Conservation (phyloP, 92 coral and sea anemone genomes). For the Ricordea florida region DNA sequence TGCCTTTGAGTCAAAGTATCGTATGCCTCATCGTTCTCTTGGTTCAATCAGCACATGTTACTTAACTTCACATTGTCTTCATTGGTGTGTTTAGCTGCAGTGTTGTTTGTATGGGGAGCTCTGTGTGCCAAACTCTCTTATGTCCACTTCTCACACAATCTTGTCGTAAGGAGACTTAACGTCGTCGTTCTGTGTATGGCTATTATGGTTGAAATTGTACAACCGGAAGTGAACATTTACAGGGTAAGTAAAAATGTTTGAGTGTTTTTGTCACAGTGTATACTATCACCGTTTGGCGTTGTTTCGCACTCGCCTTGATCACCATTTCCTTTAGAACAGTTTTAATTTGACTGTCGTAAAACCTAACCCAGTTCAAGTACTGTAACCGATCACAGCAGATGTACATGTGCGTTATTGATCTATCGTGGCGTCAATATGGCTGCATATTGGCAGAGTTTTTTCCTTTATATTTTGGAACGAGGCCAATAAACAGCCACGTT, state of each 20-base stretch:
- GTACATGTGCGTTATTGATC: too few species aligned
- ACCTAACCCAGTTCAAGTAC: too few species aligned
- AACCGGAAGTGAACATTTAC: slow-evolving; percentile 61
- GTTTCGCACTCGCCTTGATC: too few species aligned
- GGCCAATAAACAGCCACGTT: too few species aligned
- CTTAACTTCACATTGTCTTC: neutral
- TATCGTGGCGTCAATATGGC: too few species aligned
- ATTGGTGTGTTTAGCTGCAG: slow-evolving; percentile 46
- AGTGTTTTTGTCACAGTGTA: neutral
- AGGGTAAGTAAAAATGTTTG: slow-evolving; percentile 45
- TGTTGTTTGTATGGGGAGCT: slow-evolving; percentile 73
- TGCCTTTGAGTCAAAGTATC: too few species aligned
- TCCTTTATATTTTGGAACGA: too few species aligned
- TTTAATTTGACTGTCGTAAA: too few species aligned
- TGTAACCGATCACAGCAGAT: too few species aligned
- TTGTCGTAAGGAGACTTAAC: slow-evolving; percentile 59
- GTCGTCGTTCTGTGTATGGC: slow-evolving; percentile 67
- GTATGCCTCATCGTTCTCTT: neutral
- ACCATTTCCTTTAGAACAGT: too few species aligned
- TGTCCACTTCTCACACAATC: slow-evolving; percentile 62
- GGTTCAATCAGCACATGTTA: neutral
- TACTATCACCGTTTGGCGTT: neutral
- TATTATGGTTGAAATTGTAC: slow-evolving; percentile 66
- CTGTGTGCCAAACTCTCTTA: slow-evolving; percentile 66
- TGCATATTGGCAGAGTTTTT: too few species aligned